Evolutionary conservation across 2,113 vertebrate genomes (phyloP), one percentile per base, ranked within the genome.

Genomic region (Conger conger): DNA sequence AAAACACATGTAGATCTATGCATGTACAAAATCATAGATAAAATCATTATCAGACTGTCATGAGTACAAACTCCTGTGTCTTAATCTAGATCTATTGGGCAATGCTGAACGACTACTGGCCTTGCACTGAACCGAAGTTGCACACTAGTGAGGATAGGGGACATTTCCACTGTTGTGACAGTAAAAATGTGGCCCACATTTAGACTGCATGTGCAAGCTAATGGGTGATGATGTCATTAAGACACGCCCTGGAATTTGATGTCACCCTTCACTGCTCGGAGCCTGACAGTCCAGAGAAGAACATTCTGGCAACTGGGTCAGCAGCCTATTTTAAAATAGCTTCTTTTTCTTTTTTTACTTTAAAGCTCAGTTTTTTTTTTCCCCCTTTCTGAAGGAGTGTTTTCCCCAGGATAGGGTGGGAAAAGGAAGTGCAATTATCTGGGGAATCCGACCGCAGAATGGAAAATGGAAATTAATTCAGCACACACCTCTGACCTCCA

Each of bases 381-480:
- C 37, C 13, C 20, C 38, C 30, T 36, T 83, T 53, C 68, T 40
- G 79, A 76, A 60, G 78, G 18, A 86, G 85, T 16, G 27, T 15
- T 40, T 84, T 82, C 63, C 82, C 79, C 81, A 83, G 87, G 77
- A 63, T 80, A 76, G 88, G 91, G 85, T 92, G 92, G 92, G 93
- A 92, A 94, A 87, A 91, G 87, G 91, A 92, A 91, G 88, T 40
- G 13, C 0, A 87, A 88, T 89, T 86, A 37, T 81, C 87, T 86
- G 86, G 92, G 90, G 90, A 92, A 89, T 91, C 89, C 91, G 87
- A 86, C 87, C 88, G 86, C 90, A 91, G 88, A 92, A 87, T 88
- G 90, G 90, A 92, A 92, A 93, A 88, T 92, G 88, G 91, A 94
- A 92, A 92, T 89, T 86, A 92, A 91, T 86, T 91, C 87, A 92